phyloP scores from a whole-genome alignment of 2,888 invertebrate species.

The Merodon equestris region DNA sequence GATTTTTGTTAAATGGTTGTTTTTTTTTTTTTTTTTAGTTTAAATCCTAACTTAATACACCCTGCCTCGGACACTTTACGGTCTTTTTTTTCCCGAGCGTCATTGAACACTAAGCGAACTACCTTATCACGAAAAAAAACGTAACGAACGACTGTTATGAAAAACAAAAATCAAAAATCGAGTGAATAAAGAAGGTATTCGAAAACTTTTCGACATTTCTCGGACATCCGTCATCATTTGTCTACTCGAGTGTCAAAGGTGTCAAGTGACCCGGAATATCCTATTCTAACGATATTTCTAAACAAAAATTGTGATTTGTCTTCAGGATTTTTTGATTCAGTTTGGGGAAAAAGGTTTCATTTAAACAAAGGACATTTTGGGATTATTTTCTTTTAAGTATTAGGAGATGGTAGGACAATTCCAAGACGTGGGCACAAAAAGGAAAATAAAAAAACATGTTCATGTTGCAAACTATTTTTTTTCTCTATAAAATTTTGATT shows the following conservation, averaged over 20 bases:
- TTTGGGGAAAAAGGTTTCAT: conserved; percentile 63
- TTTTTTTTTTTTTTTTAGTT: conserved; percentile 42
- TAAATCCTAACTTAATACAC: neutral
- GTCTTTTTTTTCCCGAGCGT: no score
- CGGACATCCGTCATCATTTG: no score
- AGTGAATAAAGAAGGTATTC: no score
- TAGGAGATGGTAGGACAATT: conserved; percentile 70
- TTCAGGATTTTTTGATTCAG: conserved; percentile 17
- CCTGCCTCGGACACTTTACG: no score
- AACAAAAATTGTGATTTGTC: conserved; percentile 39
- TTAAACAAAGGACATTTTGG: conserved; percentile 75
- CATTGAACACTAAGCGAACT: no score
- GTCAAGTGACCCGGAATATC: no score
- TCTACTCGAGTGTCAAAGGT: no score
- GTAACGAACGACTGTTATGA: no score
- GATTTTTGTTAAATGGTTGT: conserved; percentile 59
- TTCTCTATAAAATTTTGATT: conserved; percentile 55
- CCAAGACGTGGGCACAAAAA: conserved; percentile 78
- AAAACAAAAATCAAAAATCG: no score
- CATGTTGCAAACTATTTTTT: conserved; percentile 69
- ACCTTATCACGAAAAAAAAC: no score
- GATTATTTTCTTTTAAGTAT: conserved; percentile 44
- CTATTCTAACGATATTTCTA: conserved; percentile 27
- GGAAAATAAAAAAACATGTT: conserved; percentile 70
- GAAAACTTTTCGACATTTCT: no score